phyloP scores from a whole-genome alignment of 1,140 invertebrate species.

The Chironomus tepperi region DNA sequence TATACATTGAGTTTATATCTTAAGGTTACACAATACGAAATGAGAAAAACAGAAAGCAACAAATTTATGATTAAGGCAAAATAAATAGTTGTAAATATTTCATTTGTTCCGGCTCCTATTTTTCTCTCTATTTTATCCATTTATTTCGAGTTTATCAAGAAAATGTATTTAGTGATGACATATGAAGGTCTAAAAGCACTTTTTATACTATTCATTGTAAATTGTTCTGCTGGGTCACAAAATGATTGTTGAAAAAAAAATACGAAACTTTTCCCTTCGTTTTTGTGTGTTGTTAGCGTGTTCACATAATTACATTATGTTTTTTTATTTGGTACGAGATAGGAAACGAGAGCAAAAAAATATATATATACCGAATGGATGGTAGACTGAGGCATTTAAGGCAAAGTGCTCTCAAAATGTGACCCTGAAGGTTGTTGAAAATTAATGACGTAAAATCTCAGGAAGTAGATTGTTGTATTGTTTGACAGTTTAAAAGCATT shows the following conservation, averaged over 20 bases:
- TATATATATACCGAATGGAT: background rate
- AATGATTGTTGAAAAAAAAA: background rate
- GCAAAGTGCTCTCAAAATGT: background rate
- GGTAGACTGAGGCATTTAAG: background rate
- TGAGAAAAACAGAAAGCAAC: background rate
- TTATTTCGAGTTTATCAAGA: background rate
- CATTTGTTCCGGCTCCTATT: background rate
- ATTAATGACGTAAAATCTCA: constrained; percentile 8
- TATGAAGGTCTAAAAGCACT: constrained; percentile 15
- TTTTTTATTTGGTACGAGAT: background rate
- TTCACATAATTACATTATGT: constrained; percentile 10
- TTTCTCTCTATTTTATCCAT: background rate
- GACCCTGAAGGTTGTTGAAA: constrained; percentile 1
- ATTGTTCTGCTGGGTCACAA: background rate
- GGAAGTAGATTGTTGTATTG: constrained; percentile 10
- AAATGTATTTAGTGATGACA: background rate
- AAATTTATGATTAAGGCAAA: constrained; percentile 1
- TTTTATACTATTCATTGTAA: background rate
- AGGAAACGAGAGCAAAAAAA: background rate
- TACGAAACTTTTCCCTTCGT: background rate
- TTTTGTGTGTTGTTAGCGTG: background rate
- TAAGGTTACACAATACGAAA: background rate
- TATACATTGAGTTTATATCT: background rate
- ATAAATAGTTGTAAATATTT: constrained; percentile 15
- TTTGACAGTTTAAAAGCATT: constrained; percentile 7